Percentiles rank a stretch among this genome's conserved stretches.
These are phyloP conservation scores for Papio anubis DNA, from an alignment of 2,113 vertebrate genomes.

Conservation along the genomic window DNA sequence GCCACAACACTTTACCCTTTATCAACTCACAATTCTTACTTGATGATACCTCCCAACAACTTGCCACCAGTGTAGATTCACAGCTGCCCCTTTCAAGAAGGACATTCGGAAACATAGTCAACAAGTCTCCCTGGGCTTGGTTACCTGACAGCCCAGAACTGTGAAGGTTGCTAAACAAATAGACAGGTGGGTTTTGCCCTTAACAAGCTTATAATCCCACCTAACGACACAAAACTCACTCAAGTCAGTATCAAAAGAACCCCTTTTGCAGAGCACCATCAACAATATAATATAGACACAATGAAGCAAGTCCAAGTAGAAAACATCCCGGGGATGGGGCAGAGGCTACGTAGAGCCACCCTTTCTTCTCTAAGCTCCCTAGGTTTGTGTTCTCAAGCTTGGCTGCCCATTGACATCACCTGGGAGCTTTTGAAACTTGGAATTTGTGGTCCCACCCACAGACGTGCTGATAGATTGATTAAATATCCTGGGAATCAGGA, in stretches of 20 bases:
- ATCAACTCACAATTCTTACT: accelerated
- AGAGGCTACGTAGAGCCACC: accelerated
- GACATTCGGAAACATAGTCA: background rate
- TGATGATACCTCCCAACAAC: too few relatives aligned
- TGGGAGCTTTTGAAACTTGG: background rate
- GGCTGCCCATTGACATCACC: accelerated
- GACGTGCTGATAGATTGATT: too few relatives aligned
- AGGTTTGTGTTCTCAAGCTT: background rate
- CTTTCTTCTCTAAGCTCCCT: background rate
- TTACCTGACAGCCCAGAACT: accelerated
- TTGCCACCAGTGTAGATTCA: background rate
- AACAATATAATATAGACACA: background rate
- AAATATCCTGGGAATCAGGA: too few relatives aligned
- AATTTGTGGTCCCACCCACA: accelerated
- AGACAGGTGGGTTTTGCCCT: background rate
- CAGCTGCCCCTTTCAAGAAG: background rate
- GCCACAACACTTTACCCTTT: background rate
- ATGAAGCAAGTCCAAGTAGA: background rate
- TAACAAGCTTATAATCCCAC: background rate
- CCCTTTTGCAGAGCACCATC: background rate
- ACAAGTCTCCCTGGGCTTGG: background rate
- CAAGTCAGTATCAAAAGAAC: too few relatives aligned
- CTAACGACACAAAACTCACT: background rate
- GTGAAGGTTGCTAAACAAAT: background rate
- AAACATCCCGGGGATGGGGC: too few relatives aligned